Percentiles rank a stretch among this genome's conserved stretches.
These are phyloP conservation scores for Pluvialis apricaria DNA, from an alignment of 2,113 vertebrate species.

Conservation along the genomic window DNA sequence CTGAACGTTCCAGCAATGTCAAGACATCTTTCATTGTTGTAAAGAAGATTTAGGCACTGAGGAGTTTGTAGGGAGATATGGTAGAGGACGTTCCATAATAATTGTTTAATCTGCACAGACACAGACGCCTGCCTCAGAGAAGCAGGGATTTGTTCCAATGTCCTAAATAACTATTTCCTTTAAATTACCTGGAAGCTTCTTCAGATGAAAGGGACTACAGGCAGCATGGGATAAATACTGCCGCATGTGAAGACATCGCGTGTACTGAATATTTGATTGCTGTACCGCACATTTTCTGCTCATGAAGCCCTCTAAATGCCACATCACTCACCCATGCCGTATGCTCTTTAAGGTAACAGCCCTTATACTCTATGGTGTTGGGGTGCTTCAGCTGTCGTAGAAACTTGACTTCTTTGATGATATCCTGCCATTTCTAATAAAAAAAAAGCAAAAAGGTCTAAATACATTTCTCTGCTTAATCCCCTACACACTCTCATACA, in stretches of 20 bases:
- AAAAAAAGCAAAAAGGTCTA: not conserved
- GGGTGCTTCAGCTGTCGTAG: constrained; percentile 93
- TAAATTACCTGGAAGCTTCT: not conserved
- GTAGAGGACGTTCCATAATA: not conserved
- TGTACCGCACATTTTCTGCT: not conserved
- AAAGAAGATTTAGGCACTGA: not conserved
- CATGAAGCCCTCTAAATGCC: not conserved
- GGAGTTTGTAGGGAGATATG: not conserved
- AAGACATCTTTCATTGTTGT: not conserved
- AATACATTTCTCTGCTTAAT: not conserved
- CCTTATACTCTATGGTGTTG: constrained; percentile 98
- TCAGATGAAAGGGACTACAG: not conserved
- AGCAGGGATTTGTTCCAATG: not conserved
- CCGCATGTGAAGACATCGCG: not conserved
- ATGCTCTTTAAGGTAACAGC: constrained; percentile 97
- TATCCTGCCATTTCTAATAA: constrained; percentile 98
- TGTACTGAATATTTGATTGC: not conserved
- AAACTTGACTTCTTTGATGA: constrained; percentile 98
- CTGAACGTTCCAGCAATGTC: not conserved
- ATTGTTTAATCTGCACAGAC: not conserved
- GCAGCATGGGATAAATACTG: not conserved
- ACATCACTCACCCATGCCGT: constrained; percentile 89
- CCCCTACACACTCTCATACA: not conserved
- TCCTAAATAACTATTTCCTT: not conserved
- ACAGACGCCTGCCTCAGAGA: not conserved